Evolutionary conservation across 2,113 vertebrate genomes (phyloP).

Genomic region (Cairina moschata): DNA sequence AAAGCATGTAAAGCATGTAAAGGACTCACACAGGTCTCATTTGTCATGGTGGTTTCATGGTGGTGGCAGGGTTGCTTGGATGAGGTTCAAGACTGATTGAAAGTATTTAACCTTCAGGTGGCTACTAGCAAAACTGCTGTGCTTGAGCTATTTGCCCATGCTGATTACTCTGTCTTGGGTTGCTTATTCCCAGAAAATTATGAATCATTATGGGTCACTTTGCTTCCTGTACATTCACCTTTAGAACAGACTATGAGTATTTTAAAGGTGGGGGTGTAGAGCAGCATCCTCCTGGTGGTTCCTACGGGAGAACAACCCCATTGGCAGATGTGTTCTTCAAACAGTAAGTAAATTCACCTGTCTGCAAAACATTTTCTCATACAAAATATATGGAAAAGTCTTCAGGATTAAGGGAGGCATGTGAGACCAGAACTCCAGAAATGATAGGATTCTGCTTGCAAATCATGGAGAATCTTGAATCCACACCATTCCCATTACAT

Average conservation of each 20-base stretch:
- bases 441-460: neutral
- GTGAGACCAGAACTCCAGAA: neutral
- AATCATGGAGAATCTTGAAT: neutral
- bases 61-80: neutral
- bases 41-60: neutral
- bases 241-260: neutral
- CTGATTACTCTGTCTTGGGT: neutral
- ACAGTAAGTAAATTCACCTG: neutral
- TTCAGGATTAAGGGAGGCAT: neutral
- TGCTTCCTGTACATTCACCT: neutral
- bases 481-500: neutral
- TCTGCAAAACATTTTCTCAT: neutral
- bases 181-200: slow-evolving; percentile 5
- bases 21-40: neutral
- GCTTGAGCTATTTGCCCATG: neutral
- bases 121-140: neutral
- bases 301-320: neutral
- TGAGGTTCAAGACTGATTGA: neutral
- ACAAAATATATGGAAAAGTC: neutral
- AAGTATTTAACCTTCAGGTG: neutral
- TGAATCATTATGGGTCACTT: neutral
- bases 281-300: neutral
- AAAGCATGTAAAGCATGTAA: neutral
- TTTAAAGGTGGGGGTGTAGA: neutral
- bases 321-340: neutral